A percentile compares a stretch with the other conserved stretches of the same genome.
These are phyloP conservation scores for Vannuccia rotundouncinata DNA, from an alignment of 2,888 invertebrate genomes.

Conservation along the genomic window DNA sequence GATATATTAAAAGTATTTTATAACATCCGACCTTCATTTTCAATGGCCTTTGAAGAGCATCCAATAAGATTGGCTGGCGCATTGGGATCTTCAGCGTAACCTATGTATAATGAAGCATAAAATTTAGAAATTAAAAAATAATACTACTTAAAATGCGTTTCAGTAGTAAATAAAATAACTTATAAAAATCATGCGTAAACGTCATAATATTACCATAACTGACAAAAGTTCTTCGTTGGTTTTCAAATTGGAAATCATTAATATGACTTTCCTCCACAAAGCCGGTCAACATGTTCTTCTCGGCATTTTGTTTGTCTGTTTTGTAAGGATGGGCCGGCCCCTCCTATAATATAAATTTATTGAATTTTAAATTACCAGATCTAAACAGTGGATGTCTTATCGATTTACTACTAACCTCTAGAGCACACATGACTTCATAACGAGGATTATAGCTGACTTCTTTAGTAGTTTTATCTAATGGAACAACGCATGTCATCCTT, in stretches of 20 bases:
- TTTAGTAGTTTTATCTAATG: constrained; percentile 71
- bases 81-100: constrained; percentile 88
- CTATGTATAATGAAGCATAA: too few species aligned
- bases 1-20: neutral
- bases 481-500: constrained; percentile 65
- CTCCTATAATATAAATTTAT: neutral
- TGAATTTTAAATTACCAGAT: neutral
- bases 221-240: constrained; percentile 81
- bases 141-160: too few species aligned
- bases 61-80: constrained; percentile 53
- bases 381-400: too few species aligned
- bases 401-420: constrained; percentile 64
- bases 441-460: constrained; percentile 84
- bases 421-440: constrained; percentile 86
- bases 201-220: constrained; percentile 83
- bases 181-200: too few species aligned
- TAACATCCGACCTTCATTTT: neutral
- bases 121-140: too few species aligned
- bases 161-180: too few species aligned
- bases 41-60: constrained; percentile 5
- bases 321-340: constrained; percentile 38
- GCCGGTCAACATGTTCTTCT: constrained; percentile 83
- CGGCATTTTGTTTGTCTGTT: constrained; percentile 61
- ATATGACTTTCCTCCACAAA: constrained; percentile 89
- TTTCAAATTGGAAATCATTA: constrained; percentile 93